Percentiles rank a stretch among this genome's conserved stretches.
These are phyloP conservation scores for Phoxinus dragarum DNA, from an alignment of 2,797 vertebrate genomes.

Conservation along the genomic window DNA sequence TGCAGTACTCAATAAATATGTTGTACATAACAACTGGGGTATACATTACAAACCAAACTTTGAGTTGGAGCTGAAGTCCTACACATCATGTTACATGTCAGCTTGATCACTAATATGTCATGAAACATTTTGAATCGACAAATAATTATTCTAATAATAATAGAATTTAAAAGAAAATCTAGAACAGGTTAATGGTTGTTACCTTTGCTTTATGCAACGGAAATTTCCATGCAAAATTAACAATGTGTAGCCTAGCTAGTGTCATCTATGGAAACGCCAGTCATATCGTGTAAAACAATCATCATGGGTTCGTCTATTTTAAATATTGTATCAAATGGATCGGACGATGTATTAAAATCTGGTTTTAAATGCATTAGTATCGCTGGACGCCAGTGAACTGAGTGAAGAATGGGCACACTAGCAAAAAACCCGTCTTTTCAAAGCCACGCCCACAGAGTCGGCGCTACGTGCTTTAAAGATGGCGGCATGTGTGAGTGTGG, in stretches of 20 bases:
- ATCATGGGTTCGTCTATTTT: not conserved
- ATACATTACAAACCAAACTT: not conserved
- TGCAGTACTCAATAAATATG: too few relatives aligned
- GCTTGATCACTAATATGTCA: not conserved
- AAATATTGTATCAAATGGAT: not conserved
- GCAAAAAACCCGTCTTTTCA: not conserved
- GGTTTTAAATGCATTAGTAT: not conserved
- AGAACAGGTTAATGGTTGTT: not conserved
- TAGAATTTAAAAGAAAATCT: not conserved
- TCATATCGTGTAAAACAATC: not conserved
- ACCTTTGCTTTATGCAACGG: not conserved
- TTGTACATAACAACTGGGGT: not conserved
- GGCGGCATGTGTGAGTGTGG: slow-evolving; percentile 47
- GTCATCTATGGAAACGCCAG: not conserved
- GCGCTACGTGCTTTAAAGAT: slow-evolving; percentile 59
- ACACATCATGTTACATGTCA: not conserved
- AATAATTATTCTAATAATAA: not conserved
- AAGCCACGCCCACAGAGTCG: slow-evolving; percentile 41
- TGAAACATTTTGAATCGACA: not conserved
- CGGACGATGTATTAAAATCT: not conserved
- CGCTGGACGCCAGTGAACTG: not conserved
- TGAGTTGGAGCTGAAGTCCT: not conserved
- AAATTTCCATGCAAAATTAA: not conserved
- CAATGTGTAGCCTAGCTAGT: not conserved
- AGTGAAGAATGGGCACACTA: not conserved